phyloP scores from a whole-genome alignment of 1,140 invertebrate genomes.

The Pararge aegeria region DNA sequence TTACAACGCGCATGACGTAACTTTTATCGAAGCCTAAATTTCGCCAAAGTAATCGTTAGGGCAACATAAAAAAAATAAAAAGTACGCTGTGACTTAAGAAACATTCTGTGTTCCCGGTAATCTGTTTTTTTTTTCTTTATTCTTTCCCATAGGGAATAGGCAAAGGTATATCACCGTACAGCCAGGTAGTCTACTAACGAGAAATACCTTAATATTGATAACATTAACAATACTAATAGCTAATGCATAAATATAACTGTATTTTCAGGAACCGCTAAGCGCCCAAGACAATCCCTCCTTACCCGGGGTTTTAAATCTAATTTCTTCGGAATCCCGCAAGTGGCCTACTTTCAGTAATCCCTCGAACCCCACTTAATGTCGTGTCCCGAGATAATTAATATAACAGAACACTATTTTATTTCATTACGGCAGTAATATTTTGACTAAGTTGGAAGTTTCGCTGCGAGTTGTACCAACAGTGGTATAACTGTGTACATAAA shows the following conservation, averaged over 20 bases:
- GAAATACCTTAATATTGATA: neutral
- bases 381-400: conserved; percentile 70
- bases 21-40: no score
- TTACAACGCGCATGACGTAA: no score
- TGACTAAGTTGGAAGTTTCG: conserved; percentile 54
- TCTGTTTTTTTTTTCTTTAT: no score
- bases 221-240: neutral
- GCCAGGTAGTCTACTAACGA: no score
- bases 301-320: conserved; percentile 18
- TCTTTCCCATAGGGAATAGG: no score
- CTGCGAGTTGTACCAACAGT: conserved; percentile 30
- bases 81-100: no score
- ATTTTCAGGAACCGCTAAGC: neutral
- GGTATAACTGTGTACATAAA: conserved; percentile 29
- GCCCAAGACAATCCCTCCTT: conserved; percentile 13
- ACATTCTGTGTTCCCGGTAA: no score
- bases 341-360: conserved; percentile 35
- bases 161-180: no score
- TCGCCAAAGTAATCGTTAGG: no score
- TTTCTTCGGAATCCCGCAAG: conserved; percentile 24
- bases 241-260: neutral
- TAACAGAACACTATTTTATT: conserved; percentile 66
- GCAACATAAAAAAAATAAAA: no score
- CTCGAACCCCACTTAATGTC: conserved; percentile 49
- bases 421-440: conserved; percentile 62